These are phyloP conservation scores for Nesidiocoris tenuis DNA, from an alignment of 2,888 invertebrate species.

Conservation along the genomic window DNA sequence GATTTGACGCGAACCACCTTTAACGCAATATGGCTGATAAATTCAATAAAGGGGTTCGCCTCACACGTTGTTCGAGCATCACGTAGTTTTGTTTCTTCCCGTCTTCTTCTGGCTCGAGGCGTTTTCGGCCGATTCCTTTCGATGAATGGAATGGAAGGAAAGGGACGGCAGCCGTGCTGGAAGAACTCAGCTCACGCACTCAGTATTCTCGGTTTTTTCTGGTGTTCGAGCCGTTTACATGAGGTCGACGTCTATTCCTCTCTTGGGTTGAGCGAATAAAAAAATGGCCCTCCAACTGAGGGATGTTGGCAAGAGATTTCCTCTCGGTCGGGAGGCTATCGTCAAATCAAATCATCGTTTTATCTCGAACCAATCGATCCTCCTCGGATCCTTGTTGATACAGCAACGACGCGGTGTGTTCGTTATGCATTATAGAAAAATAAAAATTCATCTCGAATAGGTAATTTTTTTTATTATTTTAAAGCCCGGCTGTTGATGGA, in stretches of 20 bases:
- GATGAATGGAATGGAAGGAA: neutral
- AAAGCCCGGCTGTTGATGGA: too few relatives aligned
- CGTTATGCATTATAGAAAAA: too few relatives aligned
- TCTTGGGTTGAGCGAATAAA: neutral
- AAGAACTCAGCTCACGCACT: neutral
- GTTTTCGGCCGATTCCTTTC: neutral
- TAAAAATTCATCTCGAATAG: too few relatives aligned
- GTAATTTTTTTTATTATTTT: too few relatives aligned
- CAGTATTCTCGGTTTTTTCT: neutral
- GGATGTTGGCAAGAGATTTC: neutral
- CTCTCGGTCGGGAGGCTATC: neutral
- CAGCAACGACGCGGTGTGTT: too few relatives aligned
- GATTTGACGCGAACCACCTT: neutral
- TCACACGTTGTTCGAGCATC: neutral
- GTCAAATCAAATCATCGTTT: neutral
- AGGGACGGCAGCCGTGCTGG: neutral
- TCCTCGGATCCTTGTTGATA: neutral
- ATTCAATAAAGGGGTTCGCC: neutral
- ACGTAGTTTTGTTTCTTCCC: neutral
- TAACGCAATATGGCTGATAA: neutral
- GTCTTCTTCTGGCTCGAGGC: neutral
- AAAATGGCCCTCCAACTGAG: neutral
- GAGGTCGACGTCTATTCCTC: neutral
- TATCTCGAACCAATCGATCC: neutral
- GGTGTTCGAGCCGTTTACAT: neutral